Evolutionary conservation across 2,797 vertebrate genomes (phyloP).

Genomic region (Ficedula albicollis): DNA sequence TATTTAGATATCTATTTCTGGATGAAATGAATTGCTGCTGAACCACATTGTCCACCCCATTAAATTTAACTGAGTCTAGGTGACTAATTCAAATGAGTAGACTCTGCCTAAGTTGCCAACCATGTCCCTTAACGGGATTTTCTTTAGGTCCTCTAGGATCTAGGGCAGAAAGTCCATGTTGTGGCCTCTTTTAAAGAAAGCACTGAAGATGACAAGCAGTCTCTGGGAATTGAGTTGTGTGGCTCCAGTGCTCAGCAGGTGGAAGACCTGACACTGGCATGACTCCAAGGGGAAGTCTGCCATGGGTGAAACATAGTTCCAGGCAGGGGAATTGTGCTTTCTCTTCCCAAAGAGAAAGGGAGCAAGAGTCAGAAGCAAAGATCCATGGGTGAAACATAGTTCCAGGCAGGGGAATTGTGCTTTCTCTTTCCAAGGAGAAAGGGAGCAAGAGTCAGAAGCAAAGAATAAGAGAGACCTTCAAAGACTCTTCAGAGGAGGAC

Average conservation of each 20-base stretch:
- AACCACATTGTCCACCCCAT: not conserved
- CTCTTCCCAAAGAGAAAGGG: not conserved
- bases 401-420: not conserved
- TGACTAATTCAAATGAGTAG: not conserved
- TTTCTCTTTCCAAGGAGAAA: not conserved
- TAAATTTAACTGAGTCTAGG: slow-evolving; percentile 17
- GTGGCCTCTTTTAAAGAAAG: not conserved
- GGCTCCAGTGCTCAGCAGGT: not conserved
- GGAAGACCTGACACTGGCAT: not conserved
- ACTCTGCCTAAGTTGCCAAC: not conserved
- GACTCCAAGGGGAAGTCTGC: not conserved
- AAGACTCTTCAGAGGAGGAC: not conserved
- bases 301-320: not conserved
- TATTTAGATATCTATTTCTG: slow-evolving; percentile 15
- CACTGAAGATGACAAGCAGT: not conserved
- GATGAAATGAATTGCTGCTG: not conserved
- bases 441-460: not conserved
- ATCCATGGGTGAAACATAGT: not conserved
- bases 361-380: not conserved
- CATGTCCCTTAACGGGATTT: not conserved
- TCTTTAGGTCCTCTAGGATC: not conserved
- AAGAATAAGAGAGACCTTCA: not conserved
- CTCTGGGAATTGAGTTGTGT: not conserved
- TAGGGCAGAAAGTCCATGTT: not conserved
- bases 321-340: not conserved